Evolutionary conservation across 2,888 invertebrate species (phyloP).

Genomic region (Deroplatys truncata): DNA sequence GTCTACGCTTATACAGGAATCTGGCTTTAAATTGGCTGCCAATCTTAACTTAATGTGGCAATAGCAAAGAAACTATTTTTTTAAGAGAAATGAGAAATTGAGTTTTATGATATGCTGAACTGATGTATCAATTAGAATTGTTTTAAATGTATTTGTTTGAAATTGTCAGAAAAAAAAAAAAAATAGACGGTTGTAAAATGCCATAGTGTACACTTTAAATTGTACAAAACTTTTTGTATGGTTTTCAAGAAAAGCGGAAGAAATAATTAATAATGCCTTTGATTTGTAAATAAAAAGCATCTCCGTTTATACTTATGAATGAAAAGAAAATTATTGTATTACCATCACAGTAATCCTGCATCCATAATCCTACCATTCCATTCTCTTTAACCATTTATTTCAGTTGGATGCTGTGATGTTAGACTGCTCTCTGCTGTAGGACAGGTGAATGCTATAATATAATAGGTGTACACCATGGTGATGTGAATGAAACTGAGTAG

Average conservation of each 20-base stretch:
- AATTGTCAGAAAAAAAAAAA: background rate
- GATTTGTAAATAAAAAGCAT: slow-evolving; percentile 44
- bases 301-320: slow-evolving; percentile 24
- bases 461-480: no score
- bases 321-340: background rate
- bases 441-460: no score
- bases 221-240: slow-evolving; percentile 35
- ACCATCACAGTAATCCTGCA: background rate
- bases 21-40: background rate
- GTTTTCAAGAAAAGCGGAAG: slow-evolving; percentile 33
- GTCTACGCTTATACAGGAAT: background rate
- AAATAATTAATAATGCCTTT: slow-evolving; percentile 42
- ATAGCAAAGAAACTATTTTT: background rate
- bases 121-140: background rate
- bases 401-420: no score
- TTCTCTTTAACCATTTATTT: background rate
- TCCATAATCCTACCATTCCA: background rate
- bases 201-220: slow-evolving; percentile 31
- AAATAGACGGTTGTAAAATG: slow-evolving; percentile 9
- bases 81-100: background rate
- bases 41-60: background rate
- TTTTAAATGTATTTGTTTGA: background rate
- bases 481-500: no score
- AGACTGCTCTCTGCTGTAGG: no score
- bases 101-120: background rate